A percentile compares a stretch with the other conserved stretches of the same genome.
phyloP scores from a whole-genome alignment of 2,888 invertebrate species.

The Ormia ochracea region DNA sequence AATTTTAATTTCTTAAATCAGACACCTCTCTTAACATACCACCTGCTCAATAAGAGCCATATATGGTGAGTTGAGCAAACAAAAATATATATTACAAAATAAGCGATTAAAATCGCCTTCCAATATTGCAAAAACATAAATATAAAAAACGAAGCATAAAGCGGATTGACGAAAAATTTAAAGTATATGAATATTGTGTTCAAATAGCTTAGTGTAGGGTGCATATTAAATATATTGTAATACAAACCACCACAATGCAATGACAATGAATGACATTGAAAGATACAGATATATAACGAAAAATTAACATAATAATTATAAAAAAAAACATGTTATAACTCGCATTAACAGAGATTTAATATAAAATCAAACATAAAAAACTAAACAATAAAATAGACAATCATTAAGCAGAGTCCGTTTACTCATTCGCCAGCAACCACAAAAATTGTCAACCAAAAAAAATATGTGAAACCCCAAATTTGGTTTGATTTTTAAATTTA shows the following conservation, averaged over 20 bases:
- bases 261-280: conserved; percentile 36
- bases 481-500: background rate
- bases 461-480: conserved; percentile 9
- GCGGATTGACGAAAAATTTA: no score
- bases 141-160: no score
- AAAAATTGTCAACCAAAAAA: background rate
- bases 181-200: background rate
- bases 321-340: background rate
- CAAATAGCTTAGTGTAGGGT: background rate
- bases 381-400: background rate
- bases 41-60: no score
- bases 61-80: no score
- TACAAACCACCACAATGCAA: conserved; percentile 13
- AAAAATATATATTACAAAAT: no score
- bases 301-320: conserved; percentile 1
- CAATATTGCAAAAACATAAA: no score
- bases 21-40: no score
- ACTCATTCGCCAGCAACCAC: background rate
- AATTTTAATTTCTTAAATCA: no score
- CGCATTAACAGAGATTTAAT: background rate
- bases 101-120: no score
- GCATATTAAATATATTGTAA: background rate
- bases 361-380: background rate
- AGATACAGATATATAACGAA: background rate
- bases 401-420: background rate